A percentile compares a stretch with the other conserved stretches of the same genome.
Evolutionary conservation across 2,797 vertebrate genomes (phyloP).

Genomic region (Thamnophis elegans): DNA sequence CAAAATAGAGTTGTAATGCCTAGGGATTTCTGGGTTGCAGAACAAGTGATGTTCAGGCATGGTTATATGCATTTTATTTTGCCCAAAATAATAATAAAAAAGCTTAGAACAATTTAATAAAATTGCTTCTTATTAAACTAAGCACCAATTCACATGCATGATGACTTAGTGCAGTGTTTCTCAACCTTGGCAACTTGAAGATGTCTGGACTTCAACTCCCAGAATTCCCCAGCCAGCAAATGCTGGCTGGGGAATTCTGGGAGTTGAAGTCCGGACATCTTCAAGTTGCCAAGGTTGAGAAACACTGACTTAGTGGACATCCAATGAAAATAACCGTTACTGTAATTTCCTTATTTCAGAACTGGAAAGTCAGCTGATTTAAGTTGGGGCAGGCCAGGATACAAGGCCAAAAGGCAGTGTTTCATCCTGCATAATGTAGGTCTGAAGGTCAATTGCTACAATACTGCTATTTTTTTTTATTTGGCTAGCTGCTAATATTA

Average conservation of each 20-base stretch:
- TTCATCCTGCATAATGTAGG: background rate
- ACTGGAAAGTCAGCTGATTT: background rate
- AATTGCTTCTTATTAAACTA: background rate
- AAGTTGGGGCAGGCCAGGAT: background rate
- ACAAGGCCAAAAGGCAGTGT: background rate
- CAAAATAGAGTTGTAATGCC: background rate
- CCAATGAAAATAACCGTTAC: background rate
- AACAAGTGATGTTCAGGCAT: background rate
- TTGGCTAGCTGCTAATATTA: background rate
- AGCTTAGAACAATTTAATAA: background rate
- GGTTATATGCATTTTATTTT: background rate
- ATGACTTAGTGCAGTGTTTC: too few relatives aligned
- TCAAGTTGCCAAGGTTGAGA: too few relatives aligned
- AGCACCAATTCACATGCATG: background rate
- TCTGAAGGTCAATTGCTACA: background rate
- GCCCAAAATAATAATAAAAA: background rate
- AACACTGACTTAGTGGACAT: too few relatives aligned
- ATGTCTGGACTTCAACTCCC: too few relatives aligned
- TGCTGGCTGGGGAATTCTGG: too few relatives aligned
- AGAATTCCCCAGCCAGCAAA: too few relatives aligned
- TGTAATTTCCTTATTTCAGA: background rate
- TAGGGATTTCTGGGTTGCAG: background rate
- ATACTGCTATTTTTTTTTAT: background rate
- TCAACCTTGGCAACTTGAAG: too few relatives aligned
- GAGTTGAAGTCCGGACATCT: too few relatives aligned